phyloP scores from a whole-genome alignment of 1,140 invertebrate species.

The Drosophila nasuta region DNA sequence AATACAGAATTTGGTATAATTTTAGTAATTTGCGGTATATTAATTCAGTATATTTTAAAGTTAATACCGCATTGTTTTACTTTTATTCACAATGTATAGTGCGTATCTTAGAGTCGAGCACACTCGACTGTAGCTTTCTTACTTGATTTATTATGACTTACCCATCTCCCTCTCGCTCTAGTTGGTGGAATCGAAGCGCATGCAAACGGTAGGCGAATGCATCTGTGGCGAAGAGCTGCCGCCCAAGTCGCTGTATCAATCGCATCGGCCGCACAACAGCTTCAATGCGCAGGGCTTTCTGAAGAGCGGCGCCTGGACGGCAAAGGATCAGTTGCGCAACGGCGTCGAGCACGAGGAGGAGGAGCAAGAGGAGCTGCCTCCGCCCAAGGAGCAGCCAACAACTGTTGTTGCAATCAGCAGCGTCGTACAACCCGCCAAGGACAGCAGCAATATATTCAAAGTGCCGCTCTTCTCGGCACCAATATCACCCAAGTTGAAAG shows the following conservation, averaged over 20 bases:
- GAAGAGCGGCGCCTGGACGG: conserved; percentile 61
- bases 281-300: conserved; percentile 88
- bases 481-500: conserved; percentile 41
- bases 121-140: too few species aligned
- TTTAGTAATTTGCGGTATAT: too few species aligned
- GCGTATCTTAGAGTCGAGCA: too few species aligned
- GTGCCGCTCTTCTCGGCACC: conserved; percentile 56
- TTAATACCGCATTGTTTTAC: too few species aligned
- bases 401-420: too few species aligned
- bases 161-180: conserved; percentile 42
- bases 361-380: not conserved
- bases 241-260: conserved; percentile 84
- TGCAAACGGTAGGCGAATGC: conserved; percentile 87
- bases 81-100: too few species aligned
- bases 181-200: conserved; percentile 89
- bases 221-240: conserved; percentile 88
- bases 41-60: too few species aligned
- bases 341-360: conserved; percentile 4
- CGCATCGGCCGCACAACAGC: conserved; percentile 88
- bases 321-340: conserved; percentile 72
- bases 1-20: too few species aligned
- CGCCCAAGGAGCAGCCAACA: not conserved
- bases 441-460: conserved; percentile 61
- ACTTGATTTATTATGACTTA: too few species aligned
- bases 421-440: not conserved